phyloP scores from a whole-genome alignment of 1,140 invertebrate species.

The Drosophila bifasciata region DNA sequence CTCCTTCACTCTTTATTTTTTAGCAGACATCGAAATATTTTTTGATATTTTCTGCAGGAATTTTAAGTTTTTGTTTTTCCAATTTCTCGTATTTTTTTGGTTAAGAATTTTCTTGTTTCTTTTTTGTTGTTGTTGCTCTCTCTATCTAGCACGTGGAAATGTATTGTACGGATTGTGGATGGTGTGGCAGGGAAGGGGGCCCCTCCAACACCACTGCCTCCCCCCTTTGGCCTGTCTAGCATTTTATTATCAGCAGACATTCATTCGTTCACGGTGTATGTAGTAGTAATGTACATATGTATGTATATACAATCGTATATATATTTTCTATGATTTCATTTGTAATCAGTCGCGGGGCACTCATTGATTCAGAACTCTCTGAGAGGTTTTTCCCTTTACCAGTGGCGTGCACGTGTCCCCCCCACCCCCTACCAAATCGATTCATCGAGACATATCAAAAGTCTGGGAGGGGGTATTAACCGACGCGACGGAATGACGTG shows the following conservation, averaged over 20 bases:
- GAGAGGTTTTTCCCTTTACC: slow-evolving; percentile 14
- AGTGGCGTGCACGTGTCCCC: slow-evolving; percentile 24
- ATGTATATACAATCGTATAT: too few species aligned
- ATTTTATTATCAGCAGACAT: slow-evolving; percentile 44
- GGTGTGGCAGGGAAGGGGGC: neutral
- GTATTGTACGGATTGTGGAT: slow-evolving; percentile 7
- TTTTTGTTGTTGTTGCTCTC: slow-evolving; percentile 21
- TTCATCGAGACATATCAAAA: slow-evolving; percentile 33
- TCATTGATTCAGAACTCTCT: slow-evolving; percentile 42
- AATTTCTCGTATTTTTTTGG: slow-evolving; percentile 30
- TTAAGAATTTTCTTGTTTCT: slow-evolving; percentile 61
- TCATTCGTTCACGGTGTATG: neutral
- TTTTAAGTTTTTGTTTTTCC: slow-evolving; percentile 14
- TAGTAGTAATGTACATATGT: too few species aligned
- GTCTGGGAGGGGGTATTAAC: neutral
- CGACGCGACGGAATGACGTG: slow-evolving; percentile 36
- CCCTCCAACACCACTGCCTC: neutral
- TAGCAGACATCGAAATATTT: slow-evolving; percentile 63
- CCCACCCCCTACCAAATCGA: slow-evolving; percentile 34
- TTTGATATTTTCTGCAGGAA: slow-evolving; percentile 63
- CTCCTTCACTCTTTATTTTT: neutral
- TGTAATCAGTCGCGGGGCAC: slow-evolving; percentile 31
- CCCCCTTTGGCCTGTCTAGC: slow-evolving; percentile 35
- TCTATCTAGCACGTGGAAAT: slow-evolving; percentile 37
- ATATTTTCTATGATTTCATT: slow-evolving; percentile 33